Percentiles rank a stretch among this genome's conserved stretches.
Conservation (phyloP, 2,888 invertebrate species). For the Caenorhabditis sulstoni region DNA sequence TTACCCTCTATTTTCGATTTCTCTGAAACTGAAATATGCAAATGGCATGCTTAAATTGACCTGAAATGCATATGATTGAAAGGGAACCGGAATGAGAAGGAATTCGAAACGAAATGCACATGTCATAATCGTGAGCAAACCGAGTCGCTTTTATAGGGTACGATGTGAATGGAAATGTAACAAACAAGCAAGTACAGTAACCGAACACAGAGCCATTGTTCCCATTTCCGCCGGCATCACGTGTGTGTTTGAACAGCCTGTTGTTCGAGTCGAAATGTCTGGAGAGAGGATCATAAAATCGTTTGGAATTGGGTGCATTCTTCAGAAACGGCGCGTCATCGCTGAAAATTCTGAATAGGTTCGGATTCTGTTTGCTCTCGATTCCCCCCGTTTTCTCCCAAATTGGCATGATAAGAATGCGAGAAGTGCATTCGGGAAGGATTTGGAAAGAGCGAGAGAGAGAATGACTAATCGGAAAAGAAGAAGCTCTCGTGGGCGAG, state of each 20-base stretch:
- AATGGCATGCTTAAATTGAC: constrained; percentile 20
- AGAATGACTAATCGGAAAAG: too few species aligned
- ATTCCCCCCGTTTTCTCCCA: too few species aligned
- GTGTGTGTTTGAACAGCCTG: constrained; percentile 52
- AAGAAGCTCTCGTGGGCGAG: too few species aligned
- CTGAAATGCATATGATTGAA: constrained; percentile 8
- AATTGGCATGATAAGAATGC: too few species aligned
- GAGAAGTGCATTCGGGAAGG: too few species aligned
- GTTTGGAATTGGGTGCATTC: constrained; percentile 50
- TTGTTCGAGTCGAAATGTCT: constrained; percentile 44
- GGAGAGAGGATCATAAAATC: constrained; percentile 49
- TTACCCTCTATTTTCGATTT: not conserved
- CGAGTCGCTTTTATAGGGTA: constrained; percentile 39
- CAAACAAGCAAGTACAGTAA: constrained; percentile 56
- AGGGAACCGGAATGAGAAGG: constrained; percentile 15
- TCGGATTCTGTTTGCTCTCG: constrained; percentile 21
- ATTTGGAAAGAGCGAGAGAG: too few species aligned
- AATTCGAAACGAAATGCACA: constrained; percentile 28
- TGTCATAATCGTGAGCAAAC: constrained; percentile 51
- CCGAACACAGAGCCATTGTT: constrained; percentile 37
- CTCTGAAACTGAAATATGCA: constrained; percentile 34
- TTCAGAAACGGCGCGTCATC: not conserved
- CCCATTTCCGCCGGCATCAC: not conserved
- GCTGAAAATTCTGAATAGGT: constrained; percentile 3
- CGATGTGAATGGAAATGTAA: constrained; percentile 47